A percentile compares a stretch with the other conserved stretches of the same genome.
These are phyloP conservation scores for Cranoglanis bouderius DNA, from an alignment of 2,113 vertebrate species.

Conservation along the genomic window DNA sequence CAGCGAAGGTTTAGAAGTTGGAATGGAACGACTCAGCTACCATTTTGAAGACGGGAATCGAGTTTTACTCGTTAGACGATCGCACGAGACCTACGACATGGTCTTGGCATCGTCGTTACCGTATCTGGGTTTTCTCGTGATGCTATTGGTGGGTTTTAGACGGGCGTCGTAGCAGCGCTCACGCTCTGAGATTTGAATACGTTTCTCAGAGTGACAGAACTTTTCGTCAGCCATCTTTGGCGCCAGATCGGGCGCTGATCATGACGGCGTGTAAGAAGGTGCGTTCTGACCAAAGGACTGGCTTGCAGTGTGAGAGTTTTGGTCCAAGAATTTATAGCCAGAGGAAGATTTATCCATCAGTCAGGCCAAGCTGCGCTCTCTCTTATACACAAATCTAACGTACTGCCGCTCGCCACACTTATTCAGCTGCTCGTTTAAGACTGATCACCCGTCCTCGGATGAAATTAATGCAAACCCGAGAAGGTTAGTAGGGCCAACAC, in stretches of 20 bases:
- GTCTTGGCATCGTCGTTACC: not conserved
- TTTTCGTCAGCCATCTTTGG: not conserved
- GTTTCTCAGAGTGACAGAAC: not conserved
- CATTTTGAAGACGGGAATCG: not conserved
- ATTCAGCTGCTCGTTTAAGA: not conserved
- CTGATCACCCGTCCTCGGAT: not conserved
- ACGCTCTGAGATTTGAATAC: not conserved
- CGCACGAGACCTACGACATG: too few relatives aligned
- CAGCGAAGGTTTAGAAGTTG: not conserved
- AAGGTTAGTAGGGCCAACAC: constrained; percentile 11
- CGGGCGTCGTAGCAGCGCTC: not conserved
- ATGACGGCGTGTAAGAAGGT: not conserved
- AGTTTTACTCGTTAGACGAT: too few relatives aligned
- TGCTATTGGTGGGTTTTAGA: not conserved
- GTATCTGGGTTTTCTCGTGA: not conserved
- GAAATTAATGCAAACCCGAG: not conserved
- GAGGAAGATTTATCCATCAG: not conserved
- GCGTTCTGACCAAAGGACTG: not conserved
- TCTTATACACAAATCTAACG: not conserved
- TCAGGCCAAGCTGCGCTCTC: not conserved
- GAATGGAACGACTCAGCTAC: not conserved
- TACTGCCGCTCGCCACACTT: not conserved
- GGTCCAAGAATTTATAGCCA: not conserved
- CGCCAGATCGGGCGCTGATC: not conserved
- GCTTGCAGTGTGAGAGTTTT: not conserved